Conservation (phyloP, 2,113 vertebrate species). For the Neomonachus schauinslandi region DNA sequence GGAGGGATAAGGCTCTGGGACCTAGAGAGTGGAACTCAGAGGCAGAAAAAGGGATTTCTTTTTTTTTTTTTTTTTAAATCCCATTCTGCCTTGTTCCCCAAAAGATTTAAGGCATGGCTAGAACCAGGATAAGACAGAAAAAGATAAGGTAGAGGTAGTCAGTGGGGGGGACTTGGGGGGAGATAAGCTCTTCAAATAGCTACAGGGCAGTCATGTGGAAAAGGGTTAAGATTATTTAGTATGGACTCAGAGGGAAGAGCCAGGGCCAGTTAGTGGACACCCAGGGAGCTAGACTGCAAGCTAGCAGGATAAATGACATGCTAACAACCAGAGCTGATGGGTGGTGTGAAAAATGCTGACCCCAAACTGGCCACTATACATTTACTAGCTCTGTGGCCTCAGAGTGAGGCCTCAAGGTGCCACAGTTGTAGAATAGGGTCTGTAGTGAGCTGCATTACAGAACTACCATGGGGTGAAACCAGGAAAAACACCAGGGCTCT, state of each 20-base stretch:
- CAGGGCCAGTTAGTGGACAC: background rate
- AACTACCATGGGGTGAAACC: background rate
- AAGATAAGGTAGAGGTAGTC: background rate
- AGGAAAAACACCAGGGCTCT: background rate
- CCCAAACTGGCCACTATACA: background rate
- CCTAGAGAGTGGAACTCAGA: background rate
- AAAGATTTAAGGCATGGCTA: conserved; percentile 32
- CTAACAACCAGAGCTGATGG: background rate
- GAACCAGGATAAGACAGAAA: conserved; percentile 12
- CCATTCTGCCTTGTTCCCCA: background rate
- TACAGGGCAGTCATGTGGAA: conserved; percentile 14
- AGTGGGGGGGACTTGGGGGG: background rate
- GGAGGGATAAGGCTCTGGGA: background rate
- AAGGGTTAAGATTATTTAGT: background rate
- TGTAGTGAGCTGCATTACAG: background rate
- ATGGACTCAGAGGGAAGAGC: background rate
- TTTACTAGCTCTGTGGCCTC: background rate
- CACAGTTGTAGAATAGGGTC: background rate
- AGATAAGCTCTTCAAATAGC: conserved; percentile 46
- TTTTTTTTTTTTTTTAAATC: background rate
- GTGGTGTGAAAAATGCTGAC: background rate
- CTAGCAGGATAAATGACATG: background rate
- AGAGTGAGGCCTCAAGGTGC: background rate
- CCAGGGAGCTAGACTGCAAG: background rate
- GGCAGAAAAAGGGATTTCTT: background rate